These are phyloP conservation scores for Chrysogorgia sp. DNA, from an alignment of 92 coral and sea anemone species.

Conservation along the genomic window DNA sequence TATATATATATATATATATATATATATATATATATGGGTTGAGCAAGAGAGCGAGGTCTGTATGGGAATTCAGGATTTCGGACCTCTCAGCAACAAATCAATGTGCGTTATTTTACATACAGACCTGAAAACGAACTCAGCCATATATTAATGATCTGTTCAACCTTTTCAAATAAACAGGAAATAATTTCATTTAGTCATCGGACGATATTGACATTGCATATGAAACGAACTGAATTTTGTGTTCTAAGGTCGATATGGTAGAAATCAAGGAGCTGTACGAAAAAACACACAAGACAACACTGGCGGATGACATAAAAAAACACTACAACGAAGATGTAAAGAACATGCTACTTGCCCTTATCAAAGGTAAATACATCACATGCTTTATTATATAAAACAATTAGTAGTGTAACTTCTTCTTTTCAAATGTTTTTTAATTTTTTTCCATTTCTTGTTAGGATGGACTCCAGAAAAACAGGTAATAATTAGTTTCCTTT, in stretches of 20 bases:
- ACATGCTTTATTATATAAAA: too few species aligned
- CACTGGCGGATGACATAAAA: constrained; percentile 50
- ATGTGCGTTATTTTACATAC: too few species aligned
- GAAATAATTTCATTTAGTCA: too few species aligned
- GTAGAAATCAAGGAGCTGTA: constrained; percentile 50
- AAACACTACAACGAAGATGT: constrained; percentile 64
- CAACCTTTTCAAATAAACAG: too few species aligned
- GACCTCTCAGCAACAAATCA: too few species aligned
- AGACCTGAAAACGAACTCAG: too few species aligned
- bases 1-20: too few species aligned
- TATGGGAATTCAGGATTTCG: too few species aligned
- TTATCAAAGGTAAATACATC: constrained; percentile 62
- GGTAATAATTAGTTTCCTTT: neutral
- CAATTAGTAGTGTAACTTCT: neutral
- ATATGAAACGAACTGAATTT: neutral
- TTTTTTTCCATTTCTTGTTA: neutral
- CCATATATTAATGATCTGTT: too few species aligned
- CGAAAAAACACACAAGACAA: constrained; percentile 29
- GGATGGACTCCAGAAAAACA: constrained; percentile 27
- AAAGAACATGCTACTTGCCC: constrained; percentile 50
- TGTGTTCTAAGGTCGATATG: constrained; percentile 35
- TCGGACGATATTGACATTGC: too few species aligned
- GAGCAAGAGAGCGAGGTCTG: too few species aligned
- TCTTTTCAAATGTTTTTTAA: neutral
- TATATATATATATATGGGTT: too few species aligned